Base-by-base conservation (phyloP, 1,140 invertebrate genomes). In the Bombus fervidus region DNA sequence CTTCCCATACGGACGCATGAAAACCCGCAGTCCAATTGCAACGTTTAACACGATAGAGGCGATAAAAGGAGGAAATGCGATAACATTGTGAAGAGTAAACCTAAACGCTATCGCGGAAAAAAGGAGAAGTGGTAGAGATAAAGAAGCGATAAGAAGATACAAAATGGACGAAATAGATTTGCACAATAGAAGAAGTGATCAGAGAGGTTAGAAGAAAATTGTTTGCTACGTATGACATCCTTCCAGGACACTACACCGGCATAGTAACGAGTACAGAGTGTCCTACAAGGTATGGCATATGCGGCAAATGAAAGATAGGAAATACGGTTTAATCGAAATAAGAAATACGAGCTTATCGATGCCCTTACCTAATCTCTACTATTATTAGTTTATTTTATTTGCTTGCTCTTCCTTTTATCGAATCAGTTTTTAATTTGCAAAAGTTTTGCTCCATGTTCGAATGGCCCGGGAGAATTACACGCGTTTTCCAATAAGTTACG, bases 231-330 rank as follows among this genome's bases (percentile, higher is more conserved):
- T 43, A 78, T 78, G 39, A 78, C 59, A 66, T 43, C 39, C 59
- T 66, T 78, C 39, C 28, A 66, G 59, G 59, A 78, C 59, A 76
- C 47, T 57, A 76, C 53, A 62, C 53, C 18, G 53, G 37, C 34
- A 64, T 62, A 77, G 15, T 53, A 64, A 39, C 34, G 53, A 62
- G 34, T 77, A 77, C 25, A 77, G 25, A 37, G 75, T 39, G 73
- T 74, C 73, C 73, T 77, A 59, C 15, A 78, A 78, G 39, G 76
- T 78, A 66, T 66, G 59, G 37, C 76, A 64, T 78, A 78, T 25
- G 62, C 59, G 59, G 53, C 37, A 78, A 43, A 66, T 43, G 4
- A 66, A 39, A 39, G 31, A 22, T 53, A 53, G 43, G 25, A 15
- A 22, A 73, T 31, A 43, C n/a, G 34, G 5, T 31, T 18, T 47